Base-by-base conservation (phyloP, 2,113 vertebrate species). In the Saimiri boliviensis region DNA sequence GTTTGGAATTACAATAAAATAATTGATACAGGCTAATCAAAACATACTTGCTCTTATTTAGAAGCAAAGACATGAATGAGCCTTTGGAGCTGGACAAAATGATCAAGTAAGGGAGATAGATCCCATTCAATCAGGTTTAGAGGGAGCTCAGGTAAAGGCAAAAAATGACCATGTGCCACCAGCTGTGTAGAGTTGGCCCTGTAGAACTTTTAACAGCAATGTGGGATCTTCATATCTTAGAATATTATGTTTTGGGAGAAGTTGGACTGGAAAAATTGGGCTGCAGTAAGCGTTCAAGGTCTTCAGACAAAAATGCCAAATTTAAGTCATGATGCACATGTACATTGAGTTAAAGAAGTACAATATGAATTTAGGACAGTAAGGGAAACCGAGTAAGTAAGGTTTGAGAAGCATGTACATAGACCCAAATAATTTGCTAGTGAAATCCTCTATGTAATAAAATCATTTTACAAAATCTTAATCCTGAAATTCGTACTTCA, bases 1-100 rank as follows among this genome's bases (percentile, higher is more conserved):
- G 42, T 73, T 90, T 89, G 49, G 32, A 96, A 93, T 93, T 49
- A 66, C 14, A 73, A 58, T 3, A 91, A 94, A 96, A 92, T 79
- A 95, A 79, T 81, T 73, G 60, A 8, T 52, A 3, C 11, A 66
- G 30, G 25, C 21, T 95, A 3, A 10, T 80, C 68, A 83, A 37
- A 54, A 6, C 6, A 32, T 3, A 0, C 35, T 85, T 84, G 10
- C 12, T 93, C 3, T 37, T 74, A 56, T 47, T 87, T 88, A 52
- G 30, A 58, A 58, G 20, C 63, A 93, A 80, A 54, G 19, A 0
- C 2, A 47, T 32, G 23, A 63, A 32, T 45, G 23, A 12, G 4
- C 30, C 47, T 49, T 82, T 1, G 32, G 11, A 9, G 2, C 13
- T 56, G 25, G 30, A 23, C 27, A 73, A 90, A 63, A 86, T 42